phyloP scores from a whole-genome alignment of 2,113 vertebrate species.

The Charadrius vociferus region DNA sequence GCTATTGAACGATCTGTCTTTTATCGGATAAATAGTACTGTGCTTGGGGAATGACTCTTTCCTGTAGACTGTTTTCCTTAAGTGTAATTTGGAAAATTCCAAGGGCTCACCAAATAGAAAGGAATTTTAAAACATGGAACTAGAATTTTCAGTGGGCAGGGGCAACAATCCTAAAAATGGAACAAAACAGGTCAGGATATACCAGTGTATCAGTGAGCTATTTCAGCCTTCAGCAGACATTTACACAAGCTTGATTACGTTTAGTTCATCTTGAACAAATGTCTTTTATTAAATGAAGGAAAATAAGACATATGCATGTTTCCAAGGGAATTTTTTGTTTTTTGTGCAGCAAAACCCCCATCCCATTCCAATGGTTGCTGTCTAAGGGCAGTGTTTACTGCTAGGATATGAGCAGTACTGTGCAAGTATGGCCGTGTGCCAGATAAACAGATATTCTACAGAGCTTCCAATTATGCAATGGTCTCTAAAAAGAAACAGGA shows the following conservation, averaged over 20 bases:
- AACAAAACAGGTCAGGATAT: background rate
- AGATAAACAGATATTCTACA: slow-evolving; percentile 63
- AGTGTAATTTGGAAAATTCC: background rate
- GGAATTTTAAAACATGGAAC: background rate
- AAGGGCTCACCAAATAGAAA: background rate
- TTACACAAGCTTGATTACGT: background rate
- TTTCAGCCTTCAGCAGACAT: background rate
- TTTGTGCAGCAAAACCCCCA: background rate
- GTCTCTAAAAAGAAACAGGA: slow-evolving; percentile 59
- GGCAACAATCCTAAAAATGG: background rate
- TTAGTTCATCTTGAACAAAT: background rate
- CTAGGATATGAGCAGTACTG: slow-evolving; percentile 23
- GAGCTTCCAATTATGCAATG: slow-evolving; percentile 62
- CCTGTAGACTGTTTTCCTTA: background rate
- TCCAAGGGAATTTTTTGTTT: background rate
- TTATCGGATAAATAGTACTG: background rate
- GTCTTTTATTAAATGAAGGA: background rate
- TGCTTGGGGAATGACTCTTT: background rate
- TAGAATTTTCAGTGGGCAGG: background rate
- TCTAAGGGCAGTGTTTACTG: slow-evolving; percentile 47
- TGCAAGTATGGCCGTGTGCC: slow-evolving; percentile 53
- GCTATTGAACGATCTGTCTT: background rate
- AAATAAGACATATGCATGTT: background rate
- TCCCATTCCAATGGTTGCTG: background rate
- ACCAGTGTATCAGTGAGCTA: background rate